These are phyloP conservation scores for Manduca sexta DNA, from an alignment of 1,140 invertebrate genomes.

Conservation along the genomic window DNA sequence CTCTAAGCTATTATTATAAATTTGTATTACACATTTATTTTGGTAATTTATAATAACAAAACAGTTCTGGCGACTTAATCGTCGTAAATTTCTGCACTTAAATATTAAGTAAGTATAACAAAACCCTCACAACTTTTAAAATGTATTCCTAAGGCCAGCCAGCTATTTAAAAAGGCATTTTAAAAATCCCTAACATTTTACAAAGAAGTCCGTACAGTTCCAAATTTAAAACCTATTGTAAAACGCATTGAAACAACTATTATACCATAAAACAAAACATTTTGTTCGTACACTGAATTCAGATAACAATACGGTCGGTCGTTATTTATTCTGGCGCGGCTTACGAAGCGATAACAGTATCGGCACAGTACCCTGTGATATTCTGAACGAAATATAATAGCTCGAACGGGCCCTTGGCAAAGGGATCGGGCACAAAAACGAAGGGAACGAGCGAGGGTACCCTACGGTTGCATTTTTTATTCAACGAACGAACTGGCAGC, in stretches of 20 bases:
- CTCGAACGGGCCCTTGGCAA: slow-evolving; percentile 13
- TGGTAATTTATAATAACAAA: no score
- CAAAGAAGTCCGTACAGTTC: no score
- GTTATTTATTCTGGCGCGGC: slow-evolving; percentile 3
- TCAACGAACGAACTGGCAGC: slow-evolving; percentile 10
- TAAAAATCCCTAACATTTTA: no score
- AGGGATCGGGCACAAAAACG: slow-evolving; percentile 36
- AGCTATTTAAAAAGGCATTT: no score
- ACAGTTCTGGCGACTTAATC: no score
- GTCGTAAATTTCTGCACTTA: no score
- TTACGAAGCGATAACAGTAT: slow-evolving; percentile 17
- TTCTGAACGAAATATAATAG: slow-evolving; percentile 21
- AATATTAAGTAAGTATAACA: no score
- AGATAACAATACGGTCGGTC: slow-evolving; percentile 11
- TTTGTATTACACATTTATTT: no score
- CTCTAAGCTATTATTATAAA: no score
- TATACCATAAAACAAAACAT: slow-evolving; percentile 3
- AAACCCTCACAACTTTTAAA: no score
- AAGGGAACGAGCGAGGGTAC: slow-evolving; percentile 43
- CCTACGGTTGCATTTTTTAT: slow-evolving; percentile 37
- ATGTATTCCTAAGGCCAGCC: no score
- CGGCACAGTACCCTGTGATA: slow-evolving; percentile 6
- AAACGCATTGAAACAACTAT: not conserved
- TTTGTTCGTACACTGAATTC: slow-evolving; percentile 5
- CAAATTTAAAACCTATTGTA: no score